Evolutionary conservation across 2,113 vertebrate species (phyloP), one percentile per base, ranked within the genome.

Genomic region (Prolemur simus): DNA sequence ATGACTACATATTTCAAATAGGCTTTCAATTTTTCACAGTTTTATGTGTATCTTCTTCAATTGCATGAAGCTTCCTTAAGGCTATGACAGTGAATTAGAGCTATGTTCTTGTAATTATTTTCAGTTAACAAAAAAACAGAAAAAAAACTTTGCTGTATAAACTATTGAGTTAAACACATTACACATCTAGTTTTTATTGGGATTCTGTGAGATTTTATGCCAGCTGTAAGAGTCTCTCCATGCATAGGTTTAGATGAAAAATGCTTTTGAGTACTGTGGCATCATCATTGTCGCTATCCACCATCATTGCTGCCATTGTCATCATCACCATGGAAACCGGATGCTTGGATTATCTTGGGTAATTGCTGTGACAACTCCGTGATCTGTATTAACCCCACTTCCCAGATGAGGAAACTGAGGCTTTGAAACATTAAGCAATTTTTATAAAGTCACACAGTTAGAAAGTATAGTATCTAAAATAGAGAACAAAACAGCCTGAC

Each of bases 1-100:
- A 32, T 87, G 94, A 96, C 96, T 97, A 58, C 89, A 83, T 96
- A 97, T 97, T 98, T 97, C 97, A 97, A 96, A 96, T 49, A 94
- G 77, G 39, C 89, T 97, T 96, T 97, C 97, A 91, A 90, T 94
- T 96, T 86, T 95, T 96, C 96, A 81, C 77, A 78, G 84, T 96
- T 97, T 96, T 97, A 97, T 97, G 83, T 97, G 93, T 87, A 69
- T 96, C 89, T 96, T 87, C 87, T 96, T 95, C 80, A 84, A 39
- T 94, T 96, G 68, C 94, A 85, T 52, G 71, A 82, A 73, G 47
- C 77, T 97, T 96, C 93, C 94, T 98, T 87, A 91, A 86, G 97
- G 96, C 96, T 68, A 91, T 78, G 96, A 45, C 97, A 96, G 60
- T 96, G 92, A 97, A 77, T 96, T 97, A 93, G 88, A 94, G 73